Base-by-base conservation (phyloP, 2,888 invertebrate species). In the Tinea semifulvella region DNA sequence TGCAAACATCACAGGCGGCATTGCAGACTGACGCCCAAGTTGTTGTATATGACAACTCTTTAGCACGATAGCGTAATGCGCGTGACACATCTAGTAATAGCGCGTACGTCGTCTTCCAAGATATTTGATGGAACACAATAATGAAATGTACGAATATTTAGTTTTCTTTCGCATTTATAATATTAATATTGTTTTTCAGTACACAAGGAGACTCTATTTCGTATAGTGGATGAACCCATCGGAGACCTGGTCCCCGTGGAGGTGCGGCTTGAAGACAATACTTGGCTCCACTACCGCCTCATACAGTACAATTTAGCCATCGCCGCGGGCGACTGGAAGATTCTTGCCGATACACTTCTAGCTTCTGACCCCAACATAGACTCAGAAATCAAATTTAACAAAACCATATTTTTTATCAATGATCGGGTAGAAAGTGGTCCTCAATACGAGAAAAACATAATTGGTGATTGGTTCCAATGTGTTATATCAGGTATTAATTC, bases 181-280 rank as follows among this genome's bases (percentile, higher is more conserved):
- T n/a, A n/a, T n/a, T n/a, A n/a, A n/a, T n/a, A n/a, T n/a, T n/a
- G 89, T n/a, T n/a, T n/a, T n/a, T n/a, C n/a, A 1, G 85, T 89
- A 0, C 85, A 85, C 31, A 84, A 85, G 49, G 51, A 77, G 6
- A 84, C 85, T 53, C 62, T 62, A 6, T 63, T 90, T 0, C 75
- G 75, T 26, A 56, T 85, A 2, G 55, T 65, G 3, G 72, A 77
- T 1, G 57, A 67, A 18, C 53, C 63, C 13, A 52, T 68, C 10
- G 60, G 59, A n/a, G 76, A 60, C 17, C 46, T 70, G 4, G 47
- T 58, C 16, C 69, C 71, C 2, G 60, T 80, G 6, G 69, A 71
- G 22, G 51, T 81, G 11, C 74, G 68, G 50, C 69, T 65, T 43
- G 31, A 28, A 7, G 61, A 72, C 39, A 68, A 68, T 42, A 53